These are phyloP conservation scores for Astreopora myriophthalma DNA, from an alignment of 64 coral and sea anemone genomes.

Conservation along the genomic window DNA sequence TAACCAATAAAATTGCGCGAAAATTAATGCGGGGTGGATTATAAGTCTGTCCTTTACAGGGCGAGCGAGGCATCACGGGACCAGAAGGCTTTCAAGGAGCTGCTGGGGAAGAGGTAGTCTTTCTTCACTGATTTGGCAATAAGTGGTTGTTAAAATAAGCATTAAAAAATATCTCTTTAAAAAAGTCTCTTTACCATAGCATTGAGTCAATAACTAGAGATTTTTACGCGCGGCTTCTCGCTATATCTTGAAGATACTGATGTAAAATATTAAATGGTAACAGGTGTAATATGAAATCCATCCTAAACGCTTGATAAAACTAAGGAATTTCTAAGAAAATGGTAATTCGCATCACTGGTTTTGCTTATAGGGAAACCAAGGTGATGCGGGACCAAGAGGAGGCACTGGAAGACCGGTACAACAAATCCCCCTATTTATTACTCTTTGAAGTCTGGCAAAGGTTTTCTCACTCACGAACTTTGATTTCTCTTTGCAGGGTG, in stretches of 20 bases:
- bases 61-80: not conserved
- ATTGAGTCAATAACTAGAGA: too few species aligned
- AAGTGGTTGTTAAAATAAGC: not conserved
- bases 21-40: too few species aligned
- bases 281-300: too few species aligned
- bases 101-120: slow-evolving; percentile 6
- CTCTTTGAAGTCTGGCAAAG: too few species aligned
- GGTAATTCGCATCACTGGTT: not conserved
- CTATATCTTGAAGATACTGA: not conserved
- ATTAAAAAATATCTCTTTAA: not conserved
- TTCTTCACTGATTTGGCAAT: not conserved
- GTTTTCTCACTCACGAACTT: too few species aligned
- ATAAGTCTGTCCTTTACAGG: too few species aligned
- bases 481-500: not conserved
- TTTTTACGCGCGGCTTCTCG: too few species aligned
- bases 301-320: too few species aligned
- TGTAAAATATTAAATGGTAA: not conserved
- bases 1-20: too few species aligned
- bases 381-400: not conserved
- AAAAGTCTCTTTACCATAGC: too few species aligned
- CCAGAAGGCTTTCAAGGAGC: not conserved
- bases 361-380: not conserved
- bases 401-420: slow-evolving; percentile 2
- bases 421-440: not conserved
- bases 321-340: not conserved